Percentiles rank a stretch among this genome's conserved stretches.
These are phyloP conservation scores for Sesia apiformis DNA, from an alignment of 2,888 invertebrate species.

Conservation along the genomic window DNA sequence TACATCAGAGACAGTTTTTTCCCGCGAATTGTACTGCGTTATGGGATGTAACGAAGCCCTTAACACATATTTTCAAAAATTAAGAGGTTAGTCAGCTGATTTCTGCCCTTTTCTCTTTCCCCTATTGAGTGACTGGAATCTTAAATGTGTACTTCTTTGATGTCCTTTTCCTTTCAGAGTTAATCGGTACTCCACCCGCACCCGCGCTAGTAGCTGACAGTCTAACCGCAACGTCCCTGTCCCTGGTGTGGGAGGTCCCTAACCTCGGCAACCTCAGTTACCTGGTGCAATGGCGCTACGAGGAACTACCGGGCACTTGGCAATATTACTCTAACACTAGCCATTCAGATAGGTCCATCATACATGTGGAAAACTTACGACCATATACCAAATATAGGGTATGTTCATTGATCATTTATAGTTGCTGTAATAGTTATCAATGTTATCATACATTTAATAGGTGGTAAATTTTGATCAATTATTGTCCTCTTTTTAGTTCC, in stretches of 20 bases:
- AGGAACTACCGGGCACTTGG: slow-evolving; percentile 83
- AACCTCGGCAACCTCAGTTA: slow-evolving; percentile 72
- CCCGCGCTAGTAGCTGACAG: slow-evolving; percentile 87
- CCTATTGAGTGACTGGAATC: too few relatives aligned
- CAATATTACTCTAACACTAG: slow-evolving; percentile 85
- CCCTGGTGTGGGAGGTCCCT: slow-evolving; percentile 84
- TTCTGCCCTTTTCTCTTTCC: too few relatives aligned
- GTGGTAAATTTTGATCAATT: too few relatives aligned
- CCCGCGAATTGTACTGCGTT: slow-evolving; percentile 83
- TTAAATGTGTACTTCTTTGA: too few relatives aligned
- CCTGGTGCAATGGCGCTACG: slow-evolving; percentile 85
- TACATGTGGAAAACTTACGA: slow-evolving; percentile 83
- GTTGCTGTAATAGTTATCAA: too few relatives aligned
- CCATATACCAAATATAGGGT: slow-evolving; percentile 95
- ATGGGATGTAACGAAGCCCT: slow-evolving; percentile 89
- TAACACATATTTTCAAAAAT: slow-evolving; percentile 81
- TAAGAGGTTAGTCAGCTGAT: slow-evolving; percentile 69
- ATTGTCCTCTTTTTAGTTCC: slow-evolving; percentile 77
- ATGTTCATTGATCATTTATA: slow-evolving; percentile 24
- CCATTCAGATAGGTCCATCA: slow-evolving; percentile 78
- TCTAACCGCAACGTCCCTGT: slow-evolving; percentile 83
- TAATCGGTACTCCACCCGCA: slow-evolving; percentile 81
- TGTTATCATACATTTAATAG: too few relatives aligned
- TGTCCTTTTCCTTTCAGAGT: slow-evolving; percentile 41
- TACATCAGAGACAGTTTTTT: slow-evolving; percentile 78